phyloP scores from a whole-genome alignment of 2,888 invertebrate species.

The Helleia helle region DNA sequence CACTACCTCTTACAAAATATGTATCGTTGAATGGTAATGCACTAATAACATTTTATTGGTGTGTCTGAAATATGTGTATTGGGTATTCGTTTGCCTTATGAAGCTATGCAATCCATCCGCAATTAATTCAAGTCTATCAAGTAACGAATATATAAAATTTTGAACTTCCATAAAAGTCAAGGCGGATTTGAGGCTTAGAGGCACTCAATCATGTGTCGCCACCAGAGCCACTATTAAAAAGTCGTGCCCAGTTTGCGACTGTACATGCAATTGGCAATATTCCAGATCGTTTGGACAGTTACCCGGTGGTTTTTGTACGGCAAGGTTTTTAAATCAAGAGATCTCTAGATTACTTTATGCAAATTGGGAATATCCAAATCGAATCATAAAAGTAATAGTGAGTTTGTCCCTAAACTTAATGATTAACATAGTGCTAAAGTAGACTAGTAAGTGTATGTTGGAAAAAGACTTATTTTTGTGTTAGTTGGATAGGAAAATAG shows the following conservation, averaged over 20 bases:
- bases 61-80: too few relatives aligned
- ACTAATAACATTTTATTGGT: too few relatives aligned
- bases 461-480: too few relatives aligned
- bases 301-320: constrained; percentile 32
- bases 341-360: background rate
- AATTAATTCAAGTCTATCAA: background rate
- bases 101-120: too few relatives aligned
- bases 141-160: background rate
- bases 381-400: too few relatives aligned
- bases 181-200: constrained; percentile 10
- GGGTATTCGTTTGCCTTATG: too few relatives aligned
- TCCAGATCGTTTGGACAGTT: constrained; percentile 32
- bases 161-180: constrained; percentile 4
- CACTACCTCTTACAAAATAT: too few relatives aligned
- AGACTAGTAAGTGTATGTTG: too few relatives aligned
- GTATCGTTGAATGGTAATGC: too few relatives aligned
- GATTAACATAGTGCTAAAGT: too few relatives aligned
- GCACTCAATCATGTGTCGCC: constrained; percentile 27
- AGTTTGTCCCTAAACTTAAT: too few relatives aligned
- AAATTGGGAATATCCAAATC: background rate
- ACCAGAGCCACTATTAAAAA: constrained; percentile 32
- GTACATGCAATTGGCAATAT: constrained; percentile 41
- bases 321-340: constrained; percentile 16
- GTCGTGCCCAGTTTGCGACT: constrained; percentile 25
- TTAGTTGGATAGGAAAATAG: too few relatives aligned